Conservation (phyloP, 2,113 vertebrate species). For the Mirza zaza region DNA sequence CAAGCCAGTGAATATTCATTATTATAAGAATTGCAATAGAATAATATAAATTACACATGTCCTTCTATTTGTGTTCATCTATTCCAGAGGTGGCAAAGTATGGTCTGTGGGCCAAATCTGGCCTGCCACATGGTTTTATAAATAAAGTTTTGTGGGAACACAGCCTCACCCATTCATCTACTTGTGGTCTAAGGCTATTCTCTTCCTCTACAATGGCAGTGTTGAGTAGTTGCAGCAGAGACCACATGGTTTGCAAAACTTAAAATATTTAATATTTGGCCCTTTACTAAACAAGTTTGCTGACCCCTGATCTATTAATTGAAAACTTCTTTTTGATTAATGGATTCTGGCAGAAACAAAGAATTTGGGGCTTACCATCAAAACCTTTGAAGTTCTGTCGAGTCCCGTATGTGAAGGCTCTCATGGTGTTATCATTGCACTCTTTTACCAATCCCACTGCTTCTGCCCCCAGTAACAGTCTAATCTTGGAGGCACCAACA, state of each 20-base stretch:
- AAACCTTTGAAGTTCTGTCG: slow-evolving; percentile 92
- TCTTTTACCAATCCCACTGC: slow-evolving; percentile 94
- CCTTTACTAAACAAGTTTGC: not conserved
- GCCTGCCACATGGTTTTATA: not conserved
- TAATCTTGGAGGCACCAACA: slow-evolving; percentile 88
- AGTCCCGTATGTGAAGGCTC: slow-evolving; percentile 90
- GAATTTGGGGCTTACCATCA: slow-evolving; percentile 83
- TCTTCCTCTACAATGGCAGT: not conserved
- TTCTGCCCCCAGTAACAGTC: slow-evolving; percentile 93
- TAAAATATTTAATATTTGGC: not conserved
- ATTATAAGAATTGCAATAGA: not conserved
- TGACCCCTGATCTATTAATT: not conserved
- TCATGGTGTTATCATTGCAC: slow-evolving; percentile 93
- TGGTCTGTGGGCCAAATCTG: not conserved
- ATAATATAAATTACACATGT: not conserved
- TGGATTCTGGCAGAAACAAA: not conserved
- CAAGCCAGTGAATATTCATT: not conserved
- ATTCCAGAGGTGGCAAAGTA: not conserved
- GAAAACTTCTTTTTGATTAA: not conserved
- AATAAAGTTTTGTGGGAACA: not conserved
- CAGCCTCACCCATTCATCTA: not conserved
- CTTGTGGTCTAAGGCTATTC: not conserved
- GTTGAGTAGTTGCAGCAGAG: not conserved
- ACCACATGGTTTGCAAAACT: not conserved
- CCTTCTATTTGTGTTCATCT: not conserved